Evolutionary conservation across 2,113 vertebrate species (phyloP).

Genomic region (Syngnathus typhle): DNA sequence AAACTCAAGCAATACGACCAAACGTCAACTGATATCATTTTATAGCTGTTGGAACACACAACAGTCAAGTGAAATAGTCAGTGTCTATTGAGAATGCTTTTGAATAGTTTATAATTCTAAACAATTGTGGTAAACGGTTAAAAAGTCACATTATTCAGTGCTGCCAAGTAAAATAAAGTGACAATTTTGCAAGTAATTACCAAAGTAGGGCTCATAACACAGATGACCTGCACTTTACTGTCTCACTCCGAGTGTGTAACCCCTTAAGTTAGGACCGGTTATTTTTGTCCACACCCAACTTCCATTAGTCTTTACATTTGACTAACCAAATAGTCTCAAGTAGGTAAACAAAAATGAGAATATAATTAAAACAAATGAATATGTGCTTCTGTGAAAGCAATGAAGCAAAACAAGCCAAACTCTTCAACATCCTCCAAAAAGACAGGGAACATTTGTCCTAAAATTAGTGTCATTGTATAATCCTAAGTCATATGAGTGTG

Average conservation of each 20-base stretch:
- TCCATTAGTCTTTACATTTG: not conserved
- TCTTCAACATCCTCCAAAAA: not conserved
- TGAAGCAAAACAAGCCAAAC: not conserved
- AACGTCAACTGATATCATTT: too few species aligned
- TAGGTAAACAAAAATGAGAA: not conserved
- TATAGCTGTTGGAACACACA: too few species aligned
- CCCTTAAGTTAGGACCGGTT: not conserved
- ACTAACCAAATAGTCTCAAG: not conserved
- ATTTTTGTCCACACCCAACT: not conserved
- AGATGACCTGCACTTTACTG: too few species aligned
- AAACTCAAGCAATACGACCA: too few species aligned
- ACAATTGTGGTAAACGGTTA: not conserved
- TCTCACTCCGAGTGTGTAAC: too few species aligned
- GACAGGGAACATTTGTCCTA: conserved; percentile 8
- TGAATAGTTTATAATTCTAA: too few species aligned
- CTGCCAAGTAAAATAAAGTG: not conserved
- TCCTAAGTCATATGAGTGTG: conserved; percentile 35
- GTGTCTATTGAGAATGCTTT: too few species aligned
- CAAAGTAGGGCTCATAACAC: too few species aligned
- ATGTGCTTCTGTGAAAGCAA: not conserved
- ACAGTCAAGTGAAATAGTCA: too few species aligned
- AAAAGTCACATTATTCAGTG: not conserved
- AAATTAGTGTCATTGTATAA: conserved; percentile 27
- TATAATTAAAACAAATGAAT: not conserved
- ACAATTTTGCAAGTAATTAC: not conserved